Percentiles rank a stretch among this genome's conserved stretches.
phyloP scores from a whole-genome alignment of 2,113 vertebrate species.

The Manacus vitellinus region DNA sequence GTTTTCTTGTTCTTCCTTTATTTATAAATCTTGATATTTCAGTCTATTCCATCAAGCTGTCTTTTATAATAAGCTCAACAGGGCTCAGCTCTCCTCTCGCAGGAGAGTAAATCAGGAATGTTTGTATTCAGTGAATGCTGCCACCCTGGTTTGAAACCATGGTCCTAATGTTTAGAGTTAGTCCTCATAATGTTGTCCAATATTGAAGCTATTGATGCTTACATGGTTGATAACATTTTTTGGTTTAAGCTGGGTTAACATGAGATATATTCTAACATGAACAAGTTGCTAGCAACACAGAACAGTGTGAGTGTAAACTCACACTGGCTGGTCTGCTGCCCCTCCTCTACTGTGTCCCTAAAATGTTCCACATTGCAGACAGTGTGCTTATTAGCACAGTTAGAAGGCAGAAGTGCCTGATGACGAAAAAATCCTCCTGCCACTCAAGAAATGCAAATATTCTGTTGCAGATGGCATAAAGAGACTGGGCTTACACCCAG shows the following conservation, averaged over 20 bases:
- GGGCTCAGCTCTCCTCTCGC: background rate
- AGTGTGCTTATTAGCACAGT: slow-evolving; percentile 25
- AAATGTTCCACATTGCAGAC: slow-evolving; percentile 21
- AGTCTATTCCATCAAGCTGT: background rate
- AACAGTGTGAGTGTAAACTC: background rate
- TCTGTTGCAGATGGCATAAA: background rate
- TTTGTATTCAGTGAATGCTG: background rate
- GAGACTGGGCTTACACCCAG: background rate
- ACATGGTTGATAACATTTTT: background rate
- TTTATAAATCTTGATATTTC: slow-evolving; percentile 11
- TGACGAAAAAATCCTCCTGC: background rate
- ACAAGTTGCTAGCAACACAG: background rate
- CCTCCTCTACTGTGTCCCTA: background rate
- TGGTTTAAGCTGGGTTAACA: background rate
- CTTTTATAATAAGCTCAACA: slow-evolving; percentile 20
- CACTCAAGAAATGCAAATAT: slow-evolving; percentile 6
- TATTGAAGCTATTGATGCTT: background rate
- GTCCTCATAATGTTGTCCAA: background rate
- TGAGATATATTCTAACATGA: background rate
- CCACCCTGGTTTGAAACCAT: background rate
- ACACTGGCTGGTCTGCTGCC: background rate
- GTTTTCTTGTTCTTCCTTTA: slow-evolving; percentile 10
- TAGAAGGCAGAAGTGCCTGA: background rate
- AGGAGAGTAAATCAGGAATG: background rate
- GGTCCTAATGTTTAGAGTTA: background rate